Conservation (phyloP, 1,140 invertebrate species). For the Drosophila neocordata region DNA sequence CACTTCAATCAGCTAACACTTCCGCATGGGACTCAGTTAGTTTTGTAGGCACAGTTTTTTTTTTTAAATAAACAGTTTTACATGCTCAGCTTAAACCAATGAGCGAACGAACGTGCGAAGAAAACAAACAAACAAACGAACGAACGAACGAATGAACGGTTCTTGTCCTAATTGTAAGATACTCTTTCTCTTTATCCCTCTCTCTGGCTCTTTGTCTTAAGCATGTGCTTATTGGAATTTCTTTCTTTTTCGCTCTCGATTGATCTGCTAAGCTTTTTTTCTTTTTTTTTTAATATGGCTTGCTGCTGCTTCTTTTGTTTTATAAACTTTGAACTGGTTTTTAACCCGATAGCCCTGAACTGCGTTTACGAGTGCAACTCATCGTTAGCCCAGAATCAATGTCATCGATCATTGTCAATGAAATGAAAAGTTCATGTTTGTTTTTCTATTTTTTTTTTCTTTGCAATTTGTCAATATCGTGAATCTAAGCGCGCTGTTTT, state of each 20-base stretch:
- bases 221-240: slow-evolving; percentile 33
- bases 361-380: slow-evolving; percentile 27
- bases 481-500: slow-evolving; percentile 25
- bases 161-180: slow-evolving; percentile 63
- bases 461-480: slow-evolving; percentile 27
- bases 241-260: background rate
- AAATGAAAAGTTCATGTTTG: slow-evolving; percentile 33
- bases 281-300: background rate
- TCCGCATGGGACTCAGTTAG: slow-evolving; percentile 28
- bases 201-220: background rate
- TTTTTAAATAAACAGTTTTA: slow-evolving; percentile 45
- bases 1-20: slow-evolving; percentile 26
- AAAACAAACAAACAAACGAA: too few relatives aligned
- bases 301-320: slow-evolving; percentile 39
- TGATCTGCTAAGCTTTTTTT: background rate
- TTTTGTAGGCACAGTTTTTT: background rate
- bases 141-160: slow-evolving; percentile 27
- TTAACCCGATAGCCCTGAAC: slow-evolving; percentile 55
- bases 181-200: slow-evolving; percentile 50
- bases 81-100: background rate
- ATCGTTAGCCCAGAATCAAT: slow-evolving; percentile 52
- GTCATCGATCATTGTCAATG: slow-evolving; percentile 41
- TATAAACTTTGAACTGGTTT: slow-evolving; percentile 47
- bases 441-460: slow-evolving; percentile 19
- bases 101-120: background rate